Base-by-base conservation (phyloP, 2,113 vertebrate species). In the Casuarius casuarius region DNA sequence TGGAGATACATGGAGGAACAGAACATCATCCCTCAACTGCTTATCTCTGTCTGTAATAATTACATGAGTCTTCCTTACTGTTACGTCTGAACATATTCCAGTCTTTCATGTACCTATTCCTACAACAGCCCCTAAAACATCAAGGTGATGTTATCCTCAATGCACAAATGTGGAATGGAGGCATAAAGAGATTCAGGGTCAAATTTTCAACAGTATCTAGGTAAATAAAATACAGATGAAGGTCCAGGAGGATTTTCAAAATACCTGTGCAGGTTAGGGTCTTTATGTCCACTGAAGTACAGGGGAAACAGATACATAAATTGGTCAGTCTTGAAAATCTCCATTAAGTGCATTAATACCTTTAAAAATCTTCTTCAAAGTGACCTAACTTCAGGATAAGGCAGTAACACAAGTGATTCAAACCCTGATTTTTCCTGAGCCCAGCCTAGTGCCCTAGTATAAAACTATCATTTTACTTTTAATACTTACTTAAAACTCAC, bases 261-360 rank as follows among this genome's bases (percentile, higher is more conserved):
- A 31, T 16, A 28, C 22, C 54, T 31, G 29, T 20, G 29, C 28
- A 58, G 28, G 54, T 26, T 26, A 28, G 63, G 40, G 15, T 28
- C 7, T 18, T 42, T 29, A 31, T 1, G 1, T 4, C 49, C 28
- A 0, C 3, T 11, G 42, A 59, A 74, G n/a, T 2, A 5, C 54
- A 52, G 38, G 38, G 38, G 26, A 61, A 61, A 59, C 29, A 31
- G 25, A 38, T 3, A 17, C 14, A 48, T 31, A 2, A 0, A 2
- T 7, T 40, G 33, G n/a, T 88, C 26, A 3, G 59, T 61, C 71
- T 33, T 14, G 22, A 29, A 59, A 65, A 46, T 19, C n/a, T 74
- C 74, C 8, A 3, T 23, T 16, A 5, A 59, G 51, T 48, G 38
- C 21, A 15, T 46, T 5, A 31, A 22, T 0, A 1, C 10, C 20